These are phyloP conservation scores for Nasonia giraulti DNA, from an alignment of 1,140 invertebrate species.

Conservation along the genomic window DNA sequence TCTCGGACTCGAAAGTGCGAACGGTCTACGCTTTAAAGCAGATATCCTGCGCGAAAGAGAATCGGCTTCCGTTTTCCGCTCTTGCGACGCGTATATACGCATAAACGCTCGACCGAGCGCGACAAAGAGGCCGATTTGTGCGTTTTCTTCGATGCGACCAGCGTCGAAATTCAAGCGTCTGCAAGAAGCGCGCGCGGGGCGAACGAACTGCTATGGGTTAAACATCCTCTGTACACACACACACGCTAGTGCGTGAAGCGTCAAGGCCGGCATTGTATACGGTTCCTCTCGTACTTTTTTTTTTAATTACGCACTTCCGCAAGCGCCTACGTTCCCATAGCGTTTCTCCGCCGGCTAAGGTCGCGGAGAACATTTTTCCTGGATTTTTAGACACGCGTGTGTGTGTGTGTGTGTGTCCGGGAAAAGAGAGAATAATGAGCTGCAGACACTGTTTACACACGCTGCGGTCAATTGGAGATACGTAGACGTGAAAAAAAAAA, in stretches of 20 bases:
- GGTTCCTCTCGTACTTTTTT: slow-evolving; percentile 55
- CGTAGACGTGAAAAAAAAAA: neutral
- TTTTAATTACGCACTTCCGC: slow-evolving; percentile 71
- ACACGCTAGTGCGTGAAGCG: slow-evolving; percentile 39
- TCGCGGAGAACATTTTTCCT: neutral
- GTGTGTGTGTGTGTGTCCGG: too few relatives aligned
- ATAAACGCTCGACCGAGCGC: slow-evolving; percentile 27
- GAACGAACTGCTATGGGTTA: slow-evolving; percentile 59
- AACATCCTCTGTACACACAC: slow-evolving; percentile 9
- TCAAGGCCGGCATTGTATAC: slow-evolving; percentile 64
- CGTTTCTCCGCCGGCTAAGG: slow-evolving; percentile 11
- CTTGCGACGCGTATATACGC: neutral
- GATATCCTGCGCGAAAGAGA: slow-evolving; percentile 65
- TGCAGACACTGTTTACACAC: too few relatives aligned
- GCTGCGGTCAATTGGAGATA: slow-evolving; percentile 49
- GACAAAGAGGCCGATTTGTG: neutral
- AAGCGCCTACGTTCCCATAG: slow-evolving; percentile 60
- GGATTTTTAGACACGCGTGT: neutral
- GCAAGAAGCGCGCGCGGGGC: slow-evolving; percentile 50
- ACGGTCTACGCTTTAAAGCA: slow-evolving; percentile 61
- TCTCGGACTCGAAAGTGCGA: slow-evolving; percentile 45
- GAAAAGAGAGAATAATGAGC: too few relatives aligned
- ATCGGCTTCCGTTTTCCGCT: slow-evolving; percentile 64
- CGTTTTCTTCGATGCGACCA: neutral
- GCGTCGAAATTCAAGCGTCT: neutral